A percentile compares a stretch with the other conserved stretches of the same genome.
These are phyloP conservation scores for Gymnocephalus cernua DNA, from an alignment of 2,113 vertebrate species.

Conservation along the genomic window DNA sequence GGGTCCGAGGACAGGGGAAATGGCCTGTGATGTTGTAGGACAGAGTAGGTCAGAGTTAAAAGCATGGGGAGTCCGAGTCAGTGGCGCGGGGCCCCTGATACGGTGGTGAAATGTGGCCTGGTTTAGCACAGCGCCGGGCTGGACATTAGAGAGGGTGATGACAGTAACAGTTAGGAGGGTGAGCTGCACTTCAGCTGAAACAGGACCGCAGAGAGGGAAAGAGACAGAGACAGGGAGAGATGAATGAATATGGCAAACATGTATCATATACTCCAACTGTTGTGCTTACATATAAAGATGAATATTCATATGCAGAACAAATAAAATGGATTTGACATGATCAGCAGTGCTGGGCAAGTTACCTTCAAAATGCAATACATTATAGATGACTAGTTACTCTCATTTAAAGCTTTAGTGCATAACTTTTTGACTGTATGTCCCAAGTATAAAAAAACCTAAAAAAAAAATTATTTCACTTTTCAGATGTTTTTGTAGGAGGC, in stretches of 20 bases:
- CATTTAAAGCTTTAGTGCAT: too few species aligned
- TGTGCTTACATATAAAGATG: not conserved
- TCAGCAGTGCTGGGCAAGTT: too few species aligned
- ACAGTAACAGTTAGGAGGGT: constrained; percentile 81
- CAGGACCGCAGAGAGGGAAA: constrained; percentile 63
- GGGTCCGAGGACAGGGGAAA: constrained; percentile 66
- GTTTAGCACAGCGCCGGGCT: constrained; percentile 74
- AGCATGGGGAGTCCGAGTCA: constrained; percentile 30
- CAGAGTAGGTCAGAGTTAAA: constrained; percentile 77
- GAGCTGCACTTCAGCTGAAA: constrained; percentile 65
- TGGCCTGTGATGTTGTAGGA: constrained; percentile 78
- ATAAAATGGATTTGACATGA: not conserved
- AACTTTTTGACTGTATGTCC: too few species aligned
- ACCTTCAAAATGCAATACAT: too few species aligned
- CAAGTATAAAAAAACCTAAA: too few species aligned
- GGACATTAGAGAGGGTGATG: constrained; percentile 87
- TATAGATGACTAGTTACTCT: too few species aligned
- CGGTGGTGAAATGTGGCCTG: constrained; percentile 78
- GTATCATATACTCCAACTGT: not conserved
- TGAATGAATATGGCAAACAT: not conserved
- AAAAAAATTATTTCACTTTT: too few species aligned
- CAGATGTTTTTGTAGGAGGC: too few species aligned
- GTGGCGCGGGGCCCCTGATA: constrained; percentile 41
- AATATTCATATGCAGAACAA: not conserved
- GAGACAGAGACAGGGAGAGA: not conserved